Conservation (phyloP, 2,113 vertebrate species). For the Prunella fulvescens region DNA sequence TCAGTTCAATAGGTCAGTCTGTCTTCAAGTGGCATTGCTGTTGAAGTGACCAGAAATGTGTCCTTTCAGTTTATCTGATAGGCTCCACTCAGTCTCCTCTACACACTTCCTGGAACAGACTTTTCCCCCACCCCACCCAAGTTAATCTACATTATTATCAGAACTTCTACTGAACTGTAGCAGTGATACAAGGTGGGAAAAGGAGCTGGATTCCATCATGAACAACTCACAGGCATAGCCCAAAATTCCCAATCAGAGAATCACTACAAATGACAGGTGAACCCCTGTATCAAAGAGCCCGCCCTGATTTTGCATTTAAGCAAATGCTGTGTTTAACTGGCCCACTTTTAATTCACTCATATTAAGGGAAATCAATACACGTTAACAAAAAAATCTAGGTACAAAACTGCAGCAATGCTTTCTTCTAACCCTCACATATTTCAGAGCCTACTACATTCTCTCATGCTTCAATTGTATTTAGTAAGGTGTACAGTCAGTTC, state of each 20-base stretch:
- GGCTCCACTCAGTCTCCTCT: neutral
- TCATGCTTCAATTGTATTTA: neutral
- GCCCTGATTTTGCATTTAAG: neutral
- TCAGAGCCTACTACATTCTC: neutral
- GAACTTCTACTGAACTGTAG: neutral
- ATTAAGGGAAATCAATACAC: neutral
- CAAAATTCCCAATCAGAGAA: neutral
- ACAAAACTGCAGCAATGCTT: neutral
- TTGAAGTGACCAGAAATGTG: neutral
- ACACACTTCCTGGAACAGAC: neutral
- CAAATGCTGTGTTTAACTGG: neutral
- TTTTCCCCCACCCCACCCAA: neutral
- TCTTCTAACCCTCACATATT: neutral
- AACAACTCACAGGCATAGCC: neutral
- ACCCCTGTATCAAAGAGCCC: neutral
- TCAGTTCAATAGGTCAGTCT: neutral
- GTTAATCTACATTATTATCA: neutral
- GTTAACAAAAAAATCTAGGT: neutral
- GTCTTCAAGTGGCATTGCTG: neutral
- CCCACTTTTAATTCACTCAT: neutral
- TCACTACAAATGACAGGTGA: neutral
- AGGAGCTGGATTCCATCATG: neutral
- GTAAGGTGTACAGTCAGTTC: neutral
- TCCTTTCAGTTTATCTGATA: neutral
- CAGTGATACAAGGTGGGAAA: neutral